Conservation (phyloP, 1,140 invertebrate species). For the Coelopa frigida region DNA sequence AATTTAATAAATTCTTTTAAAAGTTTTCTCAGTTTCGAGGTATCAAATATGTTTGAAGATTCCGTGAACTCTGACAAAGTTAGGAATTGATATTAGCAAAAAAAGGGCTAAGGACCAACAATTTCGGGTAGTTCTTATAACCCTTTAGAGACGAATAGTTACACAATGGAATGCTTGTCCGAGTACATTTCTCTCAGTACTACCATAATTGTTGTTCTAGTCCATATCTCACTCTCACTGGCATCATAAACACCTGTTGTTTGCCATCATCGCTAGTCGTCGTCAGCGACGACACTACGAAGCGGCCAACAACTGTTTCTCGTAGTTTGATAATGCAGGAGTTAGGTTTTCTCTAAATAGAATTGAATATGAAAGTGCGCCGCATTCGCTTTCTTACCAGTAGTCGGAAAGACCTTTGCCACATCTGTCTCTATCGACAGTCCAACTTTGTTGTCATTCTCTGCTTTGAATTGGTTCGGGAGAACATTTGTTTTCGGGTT, state of each 20-base stretch:
- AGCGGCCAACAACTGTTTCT: background rate
- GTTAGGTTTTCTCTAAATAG: slow-evolving; percentile 1
- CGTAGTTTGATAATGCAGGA: background rate
- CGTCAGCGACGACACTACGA: background rate
- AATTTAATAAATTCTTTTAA: too few relatives aligned
- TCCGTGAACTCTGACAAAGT: background rate
- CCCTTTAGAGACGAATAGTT: background rate
- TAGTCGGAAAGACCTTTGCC: too few relatives aligned
- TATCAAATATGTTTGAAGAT: background rate
- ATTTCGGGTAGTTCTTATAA: background rate
- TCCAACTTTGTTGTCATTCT: background rate
- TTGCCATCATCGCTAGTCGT: slow-evolving; percentile 1
- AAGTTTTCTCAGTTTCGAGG: too few relatives aligned
- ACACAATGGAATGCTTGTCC: background rate
- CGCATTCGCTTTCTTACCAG: too few relatives aligned
- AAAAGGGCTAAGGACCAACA: background rate
- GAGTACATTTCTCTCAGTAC: background rate
- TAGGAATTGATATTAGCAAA: background rate
- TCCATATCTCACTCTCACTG: background rate
- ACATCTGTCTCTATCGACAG: slow-evolving; percentile 3
- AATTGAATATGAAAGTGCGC: too few relatives aligned
- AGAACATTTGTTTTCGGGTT: too few relatives aligned
- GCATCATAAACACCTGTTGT: slow-evolving; percentile 9
- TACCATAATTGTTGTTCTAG: too few relatives aligned
- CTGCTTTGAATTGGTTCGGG: background rate